Percentiles rank a stretch among this genome's conserved stretches.
Evolutionary conservation across 2,797 vertebrate genomes (phyloP).

Genomic region (Propithecus deckenii): DNA sequence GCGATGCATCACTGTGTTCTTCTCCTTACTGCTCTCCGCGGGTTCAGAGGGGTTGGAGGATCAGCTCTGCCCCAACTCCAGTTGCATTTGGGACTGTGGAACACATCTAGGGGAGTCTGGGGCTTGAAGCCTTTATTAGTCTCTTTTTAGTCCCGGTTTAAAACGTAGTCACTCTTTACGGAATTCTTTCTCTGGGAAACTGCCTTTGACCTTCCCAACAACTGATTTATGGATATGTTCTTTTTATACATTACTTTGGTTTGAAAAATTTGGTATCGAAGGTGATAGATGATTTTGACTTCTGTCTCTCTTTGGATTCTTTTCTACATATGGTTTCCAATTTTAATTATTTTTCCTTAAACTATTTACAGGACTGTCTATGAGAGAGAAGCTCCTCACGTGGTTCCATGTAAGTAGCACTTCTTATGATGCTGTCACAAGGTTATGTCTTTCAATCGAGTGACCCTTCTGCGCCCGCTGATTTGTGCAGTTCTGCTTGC

Average conservation of each 20-base stretch:
- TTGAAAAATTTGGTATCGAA: conserved; percentile 6
- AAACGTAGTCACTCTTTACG: background rate
- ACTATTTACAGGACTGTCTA: background rate
- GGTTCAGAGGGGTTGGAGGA: background rate
- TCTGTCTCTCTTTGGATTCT: background rate
- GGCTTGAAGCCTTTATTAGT: background rate
- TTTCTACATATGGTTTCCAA: background rate
- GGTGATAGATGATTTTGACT: background rate
- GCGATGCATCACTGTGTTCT: background rate
- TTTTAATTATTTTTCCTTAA: conserved; percentile 14
- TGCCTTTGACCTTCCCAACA: conserved; percentile 12
- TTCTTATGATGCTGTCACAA: background rate
- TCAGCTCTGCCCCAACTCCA: background rate
- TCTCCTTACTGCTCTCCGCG: background rate
- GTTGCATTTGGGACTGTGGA: background rate
- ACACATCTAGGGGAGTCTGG: background rate
- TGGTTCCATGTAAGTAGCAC: background rate
- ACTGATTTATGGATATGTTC: background rate
- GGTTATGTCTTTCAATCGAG: background rate
- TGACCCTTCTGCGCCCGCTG: background rate
- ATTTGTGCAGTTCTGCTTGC: background rate
- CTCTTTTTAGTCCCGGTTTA: background rate
- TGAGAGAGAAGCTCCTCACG: background rate
- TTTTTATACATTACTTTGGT: background rate
- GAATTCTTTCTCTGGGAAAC: background rate